phyloP scores from a whole-genome alignment of 2,113 vertebrate species.

The Actinemys pallida region DNA sequence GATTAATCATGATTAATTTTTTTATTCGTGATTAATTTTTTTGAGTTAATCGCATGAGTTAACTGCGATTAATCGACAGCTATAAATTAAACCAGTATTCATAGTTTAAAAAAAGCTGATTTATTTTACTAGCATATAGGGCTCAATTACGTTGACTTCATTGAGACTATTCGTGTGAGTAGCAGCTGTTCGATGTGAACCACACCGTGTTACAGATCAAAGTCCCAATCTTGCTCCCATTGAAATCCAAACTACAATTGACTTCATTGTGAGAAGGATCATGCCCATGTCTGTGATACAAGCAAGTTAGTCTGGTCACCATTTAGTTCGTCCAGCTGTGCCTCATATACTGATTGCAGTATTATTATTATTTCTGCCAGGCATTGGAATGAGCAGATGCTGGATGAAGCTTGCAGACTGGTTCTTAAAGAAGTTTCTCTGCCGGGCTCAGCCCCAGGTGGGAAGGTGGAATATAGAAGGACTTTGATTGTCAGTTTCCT shows the following conservation, averaged over 20 bases:
- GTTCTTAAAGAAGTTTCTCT: slow-evolving; percentile 86
- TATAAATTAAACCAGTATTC: neutral
- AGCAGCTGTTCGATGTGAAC: neutral
- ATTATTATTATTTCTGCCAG: slow-evolving; percentile 51
- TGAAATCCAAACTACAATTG: neutral
- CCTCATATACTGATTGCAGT: neutral
- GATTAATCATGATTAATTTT: no score
- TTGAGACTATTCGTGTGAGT: neutral
- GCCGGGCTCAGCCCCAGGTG: slow-evolving; percentile 76
- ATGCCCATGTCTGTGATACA: neutral
- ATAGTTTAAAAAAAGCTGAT: neutral
- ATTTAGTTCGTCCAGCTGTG: neutral
- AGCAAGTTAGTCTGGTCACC: neutral
- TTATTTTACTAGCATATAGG: neutral
- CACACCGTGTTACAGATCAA: neutral
- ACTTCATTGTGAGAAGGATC: neutral
- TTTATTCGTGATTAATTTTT: no score
- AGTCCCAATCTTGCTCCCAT: neutral
- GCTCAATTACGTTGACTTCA: neutral
- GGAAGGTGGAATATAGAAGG: slow-evolving; percentile 85
- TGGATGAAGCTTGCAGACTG: slow-evolving; percentile 83
- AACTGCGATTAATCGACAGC: no score
- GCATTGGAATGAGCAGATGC: slow-evolving; percentile 84
- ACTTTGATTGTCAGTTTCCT: slow-evolving; percentile 89
- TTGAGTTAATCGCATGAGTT: no score